phyloP scores from a whole-genome alignment of 2,888 invertebrate species.

The Amorpha juglandis region DNA sequence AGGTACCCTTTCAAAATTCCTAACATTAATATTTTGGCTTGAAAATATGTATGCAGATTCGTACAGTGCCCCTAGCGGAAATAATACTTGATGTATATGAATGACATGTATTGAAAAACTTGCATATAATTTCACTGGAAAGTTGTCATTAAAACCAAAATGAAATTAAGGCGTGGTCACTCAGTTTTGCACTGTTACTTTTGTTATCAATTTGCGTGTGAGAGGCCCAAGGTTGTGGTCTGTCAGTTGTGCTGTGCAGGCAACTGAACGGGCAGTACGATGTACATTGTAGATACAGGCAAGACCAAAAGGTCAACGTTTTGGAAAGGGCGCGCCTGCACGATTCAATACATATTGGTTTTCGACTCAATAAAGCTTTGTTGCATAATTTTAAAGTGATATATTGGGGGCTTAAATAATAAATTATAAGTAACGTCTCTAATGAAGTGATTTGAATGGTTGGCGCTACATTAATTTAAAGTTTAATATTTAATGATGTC shows the following conservation, averaged over 20 bases:
- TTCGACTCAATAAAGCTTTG: constrained; percentile 4
- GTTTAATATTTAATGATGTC: not conserved
- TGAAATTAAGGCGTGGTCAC: constrained; percentile 9
- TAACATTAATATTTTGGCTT: no score
- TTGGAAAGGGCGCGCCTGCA: constrained; percentile 62
- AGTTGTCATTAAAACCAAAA: not conserved
- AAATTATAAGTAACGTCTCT: not conserved
- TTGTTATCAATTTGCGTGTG: constrained; percentile 59
- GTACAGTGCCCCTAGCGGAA: no score
- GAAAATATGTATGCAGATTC: no score
- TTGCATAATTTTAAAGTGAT: constrained; percentile 2
- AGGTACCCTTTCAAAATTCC: no score
- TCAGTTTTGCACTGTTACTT: not conserved
- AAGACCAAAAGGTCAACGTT: constrained; percentile 60
- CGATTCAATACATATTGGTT: constrained; percentile 44
- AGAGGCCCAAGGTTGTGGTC: constrained; percentile 69
- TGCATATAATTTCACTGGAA: not conserved
- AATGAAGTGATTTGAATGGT: not conserved
- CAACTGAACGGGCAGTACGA: constrained; percentile 61
- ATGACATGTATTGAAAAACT: no score
- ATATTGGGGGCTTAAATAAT: not conserved
- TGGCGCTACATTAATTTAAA: not conserved
- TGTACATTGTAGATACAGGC: constrained; percentile 58
- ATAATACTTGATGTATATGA: no score
- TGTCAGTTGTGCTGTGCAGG: constrained; percentile 56